A percentile compares a stretch with the other conserved stretches of the same genome.
Evolutionary conservation across 64 coral and sea anemone genomes (phyloP).

Genomic region (Pocillopora damicornis): DNA sequence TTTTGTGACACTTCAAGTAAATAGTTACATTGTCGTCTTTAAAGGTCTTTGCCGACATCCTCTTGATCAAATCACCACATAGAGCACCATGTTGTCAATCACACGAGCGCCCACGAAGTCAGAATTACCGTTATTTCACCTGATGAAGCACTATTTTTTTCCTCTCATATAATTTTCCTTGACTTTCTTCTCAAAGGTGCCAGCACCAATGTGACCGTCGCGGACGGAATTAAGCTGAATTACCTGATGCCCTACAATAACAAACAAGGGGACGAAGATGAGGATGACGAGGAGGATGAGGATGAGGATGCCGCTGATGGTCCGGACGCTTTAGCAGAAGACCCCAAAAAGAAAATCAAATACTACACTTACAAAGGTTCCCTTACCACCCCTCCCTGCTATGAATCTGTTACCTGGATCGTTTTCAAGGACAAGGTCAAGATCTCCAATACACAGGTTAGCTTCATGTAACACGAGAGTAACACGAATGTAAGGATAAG

Average conservation of each 20-base stretch:
- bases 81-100: too few species aligned
- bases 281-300: not conserved
- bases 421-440: conserved; percentile 3
- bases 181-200: not conserved
- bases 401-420: conserved; percentile 78
- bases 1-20: too few species aligned
- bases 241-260: not conserved
- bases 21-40: too few species aligned
- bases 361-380: conserved; percentile 78
- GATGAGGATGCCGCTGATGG: not conserved
- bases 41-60: too few species aligned
- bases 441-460: not conserved
- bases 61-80: too few species aligned
- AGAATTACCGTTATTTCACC: too few species aligned
- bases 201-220: not conserved
- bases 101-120: too few species aligned
- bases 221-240: not conserved
- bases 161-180: too few species aligned
- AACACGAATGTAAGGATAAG: too few species aligned
- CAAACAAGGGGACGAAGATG: not conserved
- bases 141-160: too few species aligned
- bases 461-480: not conserved
- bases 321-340: not conserved
- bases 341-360: not conserved
- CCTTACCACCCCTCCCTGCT: conserved; percentile 78